Evolutionary conservation across 2,888 invertebrate genomes (phyloP).

Genomic region (Marasmarcha lunaedactyla): DNA sequence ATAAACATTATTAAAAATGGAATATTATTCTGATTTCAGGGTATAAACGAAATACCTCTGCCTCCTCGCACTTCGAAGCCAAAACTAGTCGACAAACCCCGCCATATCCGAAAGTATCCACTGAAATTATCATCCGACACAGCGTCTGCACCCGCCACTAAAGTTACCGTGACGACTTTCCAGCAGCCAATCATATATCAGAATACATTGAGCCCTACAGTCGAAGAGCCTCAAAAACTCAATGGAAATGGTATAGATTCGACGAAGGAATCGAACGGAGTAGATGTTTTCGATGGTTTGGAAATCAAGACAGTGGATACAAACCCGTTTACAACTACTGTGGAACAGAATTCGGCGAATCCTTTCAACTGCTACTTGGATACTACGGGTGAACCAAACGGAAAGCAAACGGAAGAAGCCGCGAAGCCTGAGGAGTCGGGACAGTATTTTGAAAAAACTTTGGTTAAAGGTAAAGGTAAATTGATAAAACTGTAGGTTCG

Average conservation of each 20-base stretch:
- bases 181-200: slow-evolving; percentile 33
- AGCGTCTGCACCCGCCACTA: neutral
- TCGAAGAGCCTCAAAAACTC: slow-evolving; percentile 8
- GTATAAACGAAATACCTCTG: slow-evolving; percentile 35
- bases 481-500: too few species aligned
- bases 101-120: slow-evolving; percentile 48
- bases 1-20: too few species aligned
- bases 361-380: slow-evolving; percentile 28
- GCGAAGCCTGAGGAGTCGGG: slow-evolving; percentile 8
- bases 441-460: slow-evolving; percentile 27
- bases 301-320: slow-evolving; percentile 22
- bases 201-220: slow-evolving; percentile 27
- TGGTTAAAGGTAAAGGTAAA: slow-evolving; percentile 33
- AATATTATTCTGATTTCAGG: slow-evolving; percentile 21
- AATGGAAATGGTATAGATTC: slow-evolving; percentile 2
- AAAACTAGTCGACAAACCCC: slow-evolving; percentile 43
- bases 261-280: slow-evolving; percentile 14
- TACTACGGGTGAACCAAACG: slow-evolving; percentile 7
- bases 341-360: slow-evolving; percentile 24
- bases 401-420: slow-evolving; percentile 10
- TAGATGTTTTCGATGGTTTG: slow-evolving; percentile 32
- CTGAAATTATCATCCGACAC: slow-evolving; percentile 25
- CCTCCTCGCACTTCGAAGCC: slow-evolving; percentile 46
- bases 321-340: slow-evolving; percentile 31
- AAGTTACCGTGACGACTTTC: slow-evolving; percentile 6